Conservation (phyloP, 2,113 vertebrate genomes). For the Nesogale talazaci region DNA sequence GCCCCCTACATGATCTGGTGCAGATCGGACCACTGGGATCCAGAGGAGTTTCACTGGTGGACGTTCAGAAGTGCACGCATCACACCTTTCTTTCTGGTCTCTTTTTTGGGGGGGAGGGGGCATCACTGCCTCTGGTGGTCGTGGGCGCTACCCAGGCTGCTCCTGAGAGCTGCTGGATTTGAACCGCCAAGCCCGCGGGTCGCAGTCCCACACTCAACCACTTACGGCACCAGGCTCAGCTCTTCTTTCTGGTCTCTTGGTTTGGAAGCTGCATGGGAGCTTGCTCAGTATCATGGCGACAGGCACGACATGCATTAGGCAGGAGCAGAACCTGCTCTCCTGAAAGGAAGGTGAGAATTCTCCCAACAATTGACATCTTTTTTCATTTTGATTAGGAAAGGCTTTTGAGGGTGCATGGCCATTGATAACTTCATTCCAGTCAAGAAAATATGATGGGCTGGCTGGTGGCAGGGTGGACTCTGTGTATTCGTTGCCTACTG, state of each 20-base stretch:
- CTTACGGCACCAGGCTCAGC: too few species aligned
- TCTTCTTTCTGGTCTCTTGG: too few species aligned
- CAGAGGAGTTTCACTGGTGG: background rate
- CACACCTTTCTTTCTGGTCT: background rate
- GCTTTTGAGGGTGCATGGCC: background rate
- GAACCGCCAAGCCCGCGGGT: too few species aligned
- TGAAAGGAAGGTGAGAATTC: background rate
- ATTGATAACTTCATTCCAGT: background rate
- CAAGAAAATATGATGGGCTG: background rate
- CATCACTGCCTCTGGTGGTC: too few species aligned
- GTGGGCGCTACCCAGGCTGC: too few species aligned
- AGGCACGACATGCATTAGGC: background rate
- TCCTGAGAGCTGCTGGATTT: too few species aligned
- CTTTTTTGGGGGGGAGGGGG: too few species aligned
- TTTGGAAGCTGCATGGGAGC: too few species aligned
- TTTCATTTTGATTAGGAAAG: background rate
- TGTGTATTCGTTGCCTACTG: background rate
- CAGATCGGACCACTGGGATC: background rate
- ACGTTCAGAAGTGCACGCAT: background rate
- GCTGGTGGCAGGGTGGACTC: background rate
- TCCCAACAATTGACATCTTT: too few species aligned
- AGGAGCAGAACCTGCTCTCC: background rate
- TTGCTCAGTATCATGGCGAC: background rate
- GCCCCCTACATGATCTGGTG: background rate
- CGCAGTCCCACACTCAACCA: too few species aligned